Percentiles rank a stretch among this genome's conserved stretches.
phyloP scores from a whole-genome alignment of 2,888 invertebrate genomes.

The Synergus laeviventris region DNA sequence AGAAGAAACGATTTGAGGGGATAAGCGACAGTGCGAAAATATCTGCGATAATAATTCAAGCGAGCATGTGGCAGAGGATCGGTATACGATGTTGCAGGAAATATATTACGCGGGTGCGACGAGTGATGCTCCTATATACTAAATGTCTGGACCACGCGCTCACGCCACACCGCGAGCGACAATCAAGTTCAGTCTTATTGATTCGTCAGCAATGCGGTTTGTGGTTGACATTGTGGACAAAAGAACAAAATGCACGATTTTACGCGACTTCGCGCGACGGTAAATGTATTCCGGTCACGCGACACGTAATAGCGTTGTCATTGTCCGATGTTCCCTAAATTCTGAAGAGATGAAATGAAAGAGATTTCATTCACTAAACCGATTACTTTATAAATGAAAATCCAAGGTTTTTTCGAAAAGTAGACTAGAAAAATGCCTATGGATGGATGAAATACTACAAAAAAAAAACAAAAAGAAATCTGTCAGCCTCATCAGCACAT shows the following conservation, averaged over 20 bases:
- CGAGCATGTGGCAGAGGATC: conserved; percentile 53
- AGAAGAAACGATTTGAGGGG: conserved; percentile 1
- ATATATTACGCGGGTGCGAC: conserved; percentile 59
- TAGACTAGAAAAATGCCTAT: not conserved
- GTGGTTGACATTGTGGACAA: conserved; percentile 58
- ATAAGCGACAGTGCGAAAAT: conserved; percentile 35
- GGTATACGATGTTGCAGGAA: conserved; percentile 57
- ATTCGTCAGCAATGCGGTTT: conserved; percentile 66
- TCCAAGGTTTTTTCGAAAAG: not conserved
- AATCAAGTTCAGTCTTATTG: conserved; percentile 68
- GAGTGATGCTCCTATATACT: conserved; percentile 64
- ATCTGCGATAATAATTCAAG: conserved; percentile 58
- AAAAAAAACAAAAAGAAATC: not conserved
- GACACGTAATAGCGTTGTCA: conserved; percentile 51
- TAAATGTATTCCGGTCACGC: conserved; percentile 52
- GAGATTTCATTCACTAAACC: not conserved
- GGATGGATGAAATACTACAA: not conserved
- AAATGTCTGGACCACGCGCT: conserved; percentile 64
- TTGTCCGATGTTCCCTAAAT: conserved; percentile 50
- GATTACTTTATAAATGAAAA: not conserved
- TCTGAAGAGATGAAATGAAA: not conserved
- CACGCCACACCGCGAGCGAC: conserved; percentile 55
- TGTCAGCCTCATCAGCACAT: too few species aligned
- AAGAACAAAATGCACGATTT: conserved; percentile 58
- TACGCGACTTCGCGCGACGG: conserved; percentile 48